Conservation (phyloP, 2,888 invertebrate species). For the Campaea margaritaria region DNA sequence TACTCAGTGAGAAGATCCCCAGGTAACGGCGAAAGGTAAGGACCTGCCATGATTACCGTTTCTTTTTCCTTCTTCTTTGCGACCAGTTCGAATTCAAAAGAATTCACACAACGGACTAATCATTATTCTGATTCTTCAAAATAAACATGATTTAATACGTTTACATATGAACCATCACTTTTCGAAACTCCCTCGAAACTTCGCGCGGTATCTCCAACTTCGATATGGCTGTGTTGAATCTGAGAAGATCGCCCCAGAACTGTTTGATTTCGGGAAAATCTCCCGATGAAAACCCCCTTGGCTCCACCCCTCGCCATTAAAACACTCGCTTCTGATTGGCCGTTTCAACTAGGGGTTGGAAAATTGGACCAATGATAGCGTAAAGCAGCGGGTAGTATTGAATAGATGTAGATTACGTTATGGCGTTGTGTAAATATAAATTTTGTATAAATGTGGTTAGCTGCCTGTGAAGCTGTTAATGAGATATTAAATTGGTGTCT, state of each 20-base stretch:
- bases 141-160: no score
- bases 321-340: conserved; percentile 68
- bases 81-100: background rate
- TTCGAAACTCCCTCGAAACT: conserved; percentile 53
- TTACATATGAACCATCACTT: conserved; percentile 11
- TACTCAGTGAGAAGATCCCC: conserved; percentile 96
- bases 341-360: conserved; percentile 70
- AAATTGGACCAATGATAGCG: conserved; percentile 67
- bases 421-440: conserved; percentile 75
- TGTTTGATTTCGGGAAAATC: conserved; percentile 73
- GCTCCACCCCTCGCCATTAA: conserved; percentile 75
- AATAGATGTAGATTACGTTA: conserved; percentile 84
- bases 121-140: background rate
- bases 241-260: conserved; percentile 62
- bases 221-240: conserved; percentile 46
- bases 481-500: conserved; percentile 46
- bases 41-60: conserved; percentile 89
- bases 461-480: conserved; percentile 65
- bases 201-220: conserved; percentile 50
- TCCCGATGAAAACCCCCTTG: conserved; percentile 72
- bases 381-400: conserved; percentile 65
- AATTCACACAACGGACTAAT: background rate
- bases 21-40: conserved; percentile 93
- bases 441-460: conserved; percentile 73
- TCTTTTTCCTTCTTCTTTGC: background rate